These are phyloP conservation scores for Anabas testudineus DNA, from an alignment of 2,797 vertebrate genomes.

Conservation along the genomic window DNA sequence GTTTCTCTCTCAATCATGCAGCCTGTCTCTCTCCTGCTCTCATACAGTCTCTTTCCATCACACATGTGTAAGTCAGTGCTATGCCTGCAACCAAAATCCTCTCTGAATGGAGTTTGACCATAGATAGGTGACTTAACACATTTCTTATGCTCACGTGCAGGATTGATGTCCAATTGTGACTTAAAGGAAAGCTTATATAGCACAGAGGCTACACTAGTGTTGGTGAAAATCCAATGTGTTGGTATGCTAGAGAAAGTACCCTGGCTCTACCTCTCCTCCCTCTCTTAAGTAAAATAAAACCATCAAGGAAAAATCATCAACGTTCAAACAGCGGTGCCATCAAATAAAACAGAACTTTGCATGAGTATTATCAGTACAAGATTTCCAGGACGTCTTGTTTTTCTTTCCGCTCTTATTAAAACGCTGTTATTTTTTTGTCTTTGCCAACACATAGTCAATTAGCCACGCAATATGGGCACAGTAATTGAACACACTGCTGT, in stretches of 20 bases:
- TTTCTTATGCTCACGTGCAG: constrained; percentile 62
- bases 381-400: constrained; percentile 31
- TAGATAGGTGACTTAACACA: constrained; percentile 60
- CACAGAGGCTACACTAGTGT: constrained; percentile 40
- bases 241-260: constrained; percentile 34
- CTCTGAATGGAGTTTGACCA: constrained; percentile 65
- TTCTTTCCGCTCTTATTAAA: constrained; percentile 18
- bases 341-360: constrained; percentile 3
- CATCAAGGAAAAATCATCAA: not conserved
- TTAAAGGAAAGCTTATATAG: constrained; percentile 63
- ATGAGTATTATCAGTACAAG: constrained; percentile 10
- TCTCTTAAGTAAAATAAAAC: constrained; percentile 25
- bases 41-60: constrained; percentile 30
- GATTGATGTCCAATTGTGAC: constrained; percentile 64
- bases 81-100: constrained; percentile 70
- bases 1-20: constrained; percentile 57
- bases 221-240: constrained; percentile 47
- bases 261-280: constrained; percentile 31
- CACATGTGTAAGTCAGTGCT: constrained; percentile 66
- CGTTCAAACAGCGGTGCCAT: not conserved
- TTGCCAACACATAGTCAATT: constrained; percentile 59
- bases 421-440: constrained; percentile 30
- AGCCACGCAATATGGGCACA: constrained; percentile 58
- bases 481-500: constrained; percentile 65
- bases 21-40: constrained; percentile 35